A percentile compares a stretch with the other conserved stretches of the same genome.
Conservation (phyloP, 2,888 invertebrate genomes). For the Drosophila trichaetosa region DNA sequence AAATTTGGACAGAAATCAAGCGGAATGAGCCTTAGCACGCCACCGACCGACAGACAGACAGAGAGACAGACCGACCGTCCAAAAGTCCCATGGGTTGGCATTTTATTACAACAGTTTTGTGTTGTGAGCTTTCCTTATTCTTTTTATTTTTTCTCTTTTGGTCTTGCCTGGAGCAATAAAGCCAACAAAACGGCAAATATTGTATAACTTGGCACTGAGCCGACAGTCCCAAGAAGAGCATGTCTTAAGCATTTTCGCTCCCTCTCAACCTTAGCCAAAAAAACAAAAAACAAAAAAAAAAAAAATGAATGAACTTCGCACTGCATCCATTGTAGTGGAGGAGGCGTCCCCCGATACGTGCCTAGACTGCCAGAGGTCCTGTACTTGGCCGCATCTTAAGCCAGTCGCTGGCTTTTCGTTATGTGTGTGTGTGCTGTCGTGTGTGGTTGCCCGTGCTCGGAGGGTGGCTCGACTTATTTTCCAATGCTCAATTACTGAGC, state of each 20-base stretch:
- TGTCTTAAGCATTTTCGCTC: slow-evolving; percentile 42
- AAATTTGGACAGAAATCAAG: slow-evolving; percentile 45
- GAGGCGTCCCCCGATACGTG: slow-evolving; percentile 50
- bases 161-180: slow-evolving; percentile 52
- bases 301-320: slow-evolving; percentile 56
- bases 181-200: slow-evolving; percentile 61
- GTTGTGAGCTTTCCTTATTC: slow-evolving; percentile 16
- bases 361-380: slow-evolving; percentile 58
- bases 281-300: not conserved
- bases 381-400: slow-evolving; percentile 38
- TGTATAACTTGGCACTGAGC: slow-evolving; percentile 33
- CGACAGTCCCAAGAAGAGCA: slow-evolving; percentile 35
- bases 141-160: slow-evolving; percentile 1
- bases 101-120: slow-evolving; percentile 48
- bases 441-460: slow-evolving; percentile 16
- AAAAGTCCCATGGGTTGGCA: slow-evolving; percentile 37
- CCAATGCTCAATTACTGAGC: not conserved
- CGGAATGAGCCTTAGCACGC: slow-evolving; percentile 31
- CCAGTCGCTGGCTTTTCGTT: slow-evolving; percentile 36
- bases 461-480: slow-evolving; percentile 29
- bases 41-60: slow-evolving; percentile 3
- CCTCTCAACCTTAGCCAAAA: slow-evolving; percentile 3
- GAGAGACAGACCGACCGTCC: not conserved
- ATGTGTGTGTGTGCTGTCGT: slow-evolving; percentile 15
- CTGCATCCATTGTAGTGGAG: slow-evolving; percentile 42